A percentile compares a stretch with the other conserved stretches of the same genome.
Conservation (phyloP, 1,140 invertebrate species). For the Neuroterus valhalla region DNA sequence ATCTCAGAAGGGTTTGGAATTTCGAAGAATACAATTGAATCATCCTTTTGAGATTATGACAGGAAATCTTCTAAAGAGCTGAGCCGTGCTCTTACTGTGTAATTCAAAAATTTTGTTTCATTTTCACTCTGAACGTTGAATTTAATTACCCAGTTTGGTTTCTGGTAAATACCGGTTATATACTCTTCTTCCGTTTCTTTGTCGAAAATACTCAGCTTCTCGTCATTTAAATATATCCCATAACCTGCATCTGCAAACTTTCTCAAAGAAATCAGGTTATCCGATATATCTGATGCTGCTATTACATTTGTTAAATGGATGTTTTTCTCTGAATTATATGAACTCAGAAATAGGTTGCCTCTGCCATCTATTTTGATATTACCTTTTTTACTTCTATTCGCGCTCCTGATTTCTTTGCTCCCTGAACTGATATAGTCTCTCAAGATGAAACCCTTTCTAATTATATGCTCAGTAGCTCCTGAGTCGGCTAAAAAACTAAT, state of each 20-base stretch:
- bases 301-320: slow-evolving; percentile 35
- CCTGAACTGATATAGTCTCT: too few species aligned
- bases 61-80: too few species aligned
- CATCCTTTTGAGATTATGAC: too few species aligned
- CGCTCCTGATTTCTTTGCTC: slow-evolving; percentile 35
- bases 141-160: slow-evolving; percentile 39
- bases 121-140: slow-evolving; percentile 16
- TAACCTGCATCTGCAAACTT: slow-evolving; percentile 38
- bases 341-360: slow-evolving; percentile 28
- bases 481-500: slow-evolving; percentile 32
- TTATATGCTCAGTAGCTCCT: too few species aligned
- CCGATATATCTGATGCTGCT: slow-evolving; percentile 36
- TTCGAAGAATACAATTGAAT: too few species aligned
- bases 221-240: slow-evolving; percentile 18
- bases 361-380: slow-evolving; percentile 41
- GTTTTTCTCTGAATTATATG: slow-evolving; percentile 10
- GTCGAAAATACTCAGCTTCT: slow-evolving; percentile 10
- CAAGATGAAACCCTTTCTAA: too few species aligned
- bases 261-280: slow-evolving; percentile 44
- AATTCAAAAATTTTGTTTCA: slow-evolving; percentile 25
- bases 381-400: slow-evolving; percentile 38
- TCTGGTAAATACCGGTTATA: not conserved
- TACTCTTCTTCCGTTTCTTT: not conserved
- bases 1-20: slow-evolving; percentile 3
- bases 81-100: slow-evolving; percentile 37